Evolutionary conservation across 1,140 invertebrate species (phyloP).

Genomic region (Magallana ariakensis): DNA sequence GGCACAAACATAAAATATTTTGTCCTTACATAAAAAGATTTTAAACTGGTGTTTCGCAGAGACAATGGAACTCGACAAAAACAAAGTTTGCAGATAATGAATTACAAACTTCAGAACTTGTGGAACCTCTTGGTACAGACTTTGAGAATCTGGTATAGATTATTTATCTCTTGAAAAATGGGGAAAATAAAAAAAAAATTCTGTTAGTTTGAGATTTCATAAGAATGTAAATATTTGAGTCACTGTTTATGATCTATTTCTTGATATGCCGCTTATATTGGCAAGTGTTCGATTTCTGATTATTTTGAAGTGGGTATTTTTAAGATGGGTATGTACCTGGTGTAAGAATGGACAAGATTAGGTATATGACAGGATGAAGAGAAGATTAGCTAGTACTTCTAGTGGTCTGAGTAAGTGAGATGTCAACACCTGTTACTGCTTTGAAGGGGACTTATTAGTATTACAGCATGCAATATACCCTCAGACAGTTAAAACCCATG

Average conservation of each 20-base stretch:
- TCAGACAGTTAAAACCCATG: constrained; percentile 20
- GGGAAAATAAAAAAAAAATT: no score
- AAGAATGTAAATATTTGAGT: background rate
- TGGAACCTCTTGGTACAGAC: no score
- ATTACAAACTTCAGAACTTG: no score
- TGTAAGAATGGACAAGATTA: background rate
- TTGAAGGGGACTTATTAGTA: background rate
- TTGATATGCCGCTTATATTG: background rate
- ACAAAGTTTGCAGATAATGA: no score
- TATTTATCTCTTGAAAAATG: no score
- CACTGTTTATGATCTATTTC: background rate
- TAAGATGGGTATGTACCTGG: background rate
- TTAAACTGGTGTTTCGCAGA: background rate
- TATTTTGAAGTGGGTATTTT: background rate
- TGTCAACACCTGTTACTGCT: constrained; percentile 28
- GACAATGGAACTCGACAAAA: background rate
- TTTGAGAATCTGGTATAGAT: no score
- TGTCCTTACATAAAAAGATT: background rate
- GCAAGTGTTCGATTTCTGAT: constrained; percentile 17
- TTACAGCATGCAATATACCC: background rate
- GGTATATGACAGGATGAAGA: background rate
- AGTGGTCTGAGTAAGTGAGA: background rate
- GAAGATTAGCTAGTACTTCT: background rate
- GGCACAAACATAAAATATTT: background rate
- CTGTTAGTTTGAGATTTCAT: background rate